Conservation (phyloP, 37 sponge, comb jelly and placozoan species). For the Halichondria panicea region DNA sequence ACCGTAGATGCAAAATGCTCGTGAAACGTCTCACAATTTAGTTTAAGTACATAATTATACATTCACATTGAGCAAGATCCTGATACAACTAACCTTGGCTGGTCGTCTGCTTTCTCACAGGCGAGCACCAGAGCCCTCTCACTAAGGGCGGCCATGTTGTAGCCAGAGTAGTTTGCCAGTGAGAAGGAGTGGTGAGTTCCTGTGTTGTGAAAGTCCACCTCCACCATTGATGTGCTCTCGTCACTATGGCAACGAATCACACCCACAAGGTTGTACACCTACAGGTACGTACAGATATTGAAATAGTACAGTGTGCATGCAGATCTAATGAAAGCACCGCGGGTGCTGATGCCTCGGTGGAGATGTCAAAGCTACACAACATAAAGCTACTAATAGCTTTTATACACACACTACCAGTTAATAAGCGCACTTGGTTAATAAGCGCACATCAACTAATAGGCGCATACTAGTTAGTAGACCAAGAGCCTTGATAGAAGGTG, state of each 20-base stretch:
- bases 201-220: constrained; percentile 79
- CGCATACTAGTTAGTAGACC: no score
- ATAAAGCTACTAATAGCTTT: no score
- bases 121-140: constrained; percentile 61
- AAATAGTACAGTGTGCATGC: not conserved
- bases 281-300: not conserved
- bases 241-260: constrained; percentile 70
- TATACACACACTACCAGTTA: no score
- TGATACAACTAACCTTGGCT: constrained; percentile 46
- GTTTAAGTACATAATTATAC: no score
- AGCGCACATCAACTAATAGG: no score
- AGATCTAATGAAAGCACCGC: not conserved
- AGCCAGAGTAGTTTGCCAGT: constrained; percentile 50
- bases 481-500: no score
- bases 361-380: no score
- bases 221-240: constrained; percentile 43
- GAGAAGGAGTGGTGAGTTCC: constrained; percentile 69
- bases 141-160: constrained; percentile 69
- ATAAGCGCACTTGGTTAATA: no score
- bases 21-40: no score
- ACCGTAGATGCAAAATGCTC: no score
- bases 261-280: constrained; percentile 83
- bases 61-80: no score
- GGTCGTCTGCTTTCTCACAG: constrained; percentile 30
- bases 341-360: no score